Evolutionary conservation across 2,113 vertebrate species (phyloP).

Genomic region (Phoxinus phoxinus): DNA sequence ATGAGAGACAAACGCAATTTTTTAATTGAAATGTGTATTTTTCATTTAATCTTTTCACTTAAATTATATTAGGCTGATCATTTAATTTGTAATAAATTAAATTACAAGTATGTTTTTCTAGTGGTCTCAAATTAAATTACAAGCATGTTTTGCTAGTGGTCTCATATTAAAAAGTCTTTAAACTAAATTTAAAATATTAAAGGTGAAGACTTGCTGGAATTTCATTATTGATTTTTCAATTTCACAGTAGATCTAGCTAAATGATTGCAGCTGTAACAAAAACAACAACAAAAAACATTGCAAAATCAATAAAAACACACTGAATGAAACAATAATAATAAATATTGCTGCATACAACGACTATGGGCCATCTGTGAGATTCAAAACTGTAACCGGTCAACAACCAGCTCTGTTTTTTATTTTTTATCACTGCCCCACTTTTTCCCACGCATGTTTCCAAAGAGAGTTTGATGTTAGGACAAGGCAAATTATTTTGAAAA

Average conservation of each 20-base stretch:
- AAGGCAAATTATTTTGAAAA: neutral
- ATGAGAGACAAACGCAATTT: neutral
- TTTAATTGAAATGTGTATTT: neutral
- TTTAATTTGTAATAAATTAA: neutral
- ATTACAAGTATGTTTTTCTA: neutral
- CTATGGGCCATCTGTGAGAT: neutral
- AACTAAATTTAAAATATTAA: neutral
- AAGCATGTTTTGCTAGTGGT: neutral
- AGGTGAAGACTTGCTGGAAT: neutral
- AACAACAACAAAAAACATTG: neutral
- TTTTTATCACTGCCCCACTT: neutral
- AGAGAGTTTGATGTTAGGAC: neutral
- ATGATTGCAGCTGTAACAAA: neutral
- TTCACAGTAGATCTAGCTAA: neutral
- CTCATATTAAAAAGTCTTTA: neutral
- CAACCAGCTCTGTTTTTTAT: too few species aligned
- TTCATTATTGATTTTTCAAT: neutral
- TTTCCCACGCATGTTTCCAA: neutral
- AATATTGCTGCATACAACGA: neutral
- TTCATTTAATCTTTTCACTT: neutral
- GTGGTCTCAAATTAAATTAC: neutral
- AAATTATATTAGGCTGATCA: neutral
- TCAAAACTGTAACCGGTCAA: neutral
- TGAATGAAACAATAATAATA: neutral
- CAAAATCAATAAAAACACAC: neutral